These are phyloP conservation scores for Strigamia crassipes DNA, from an alignment of 2,888 invertebrate genomes.

Conservation along the genomic window DNA sequence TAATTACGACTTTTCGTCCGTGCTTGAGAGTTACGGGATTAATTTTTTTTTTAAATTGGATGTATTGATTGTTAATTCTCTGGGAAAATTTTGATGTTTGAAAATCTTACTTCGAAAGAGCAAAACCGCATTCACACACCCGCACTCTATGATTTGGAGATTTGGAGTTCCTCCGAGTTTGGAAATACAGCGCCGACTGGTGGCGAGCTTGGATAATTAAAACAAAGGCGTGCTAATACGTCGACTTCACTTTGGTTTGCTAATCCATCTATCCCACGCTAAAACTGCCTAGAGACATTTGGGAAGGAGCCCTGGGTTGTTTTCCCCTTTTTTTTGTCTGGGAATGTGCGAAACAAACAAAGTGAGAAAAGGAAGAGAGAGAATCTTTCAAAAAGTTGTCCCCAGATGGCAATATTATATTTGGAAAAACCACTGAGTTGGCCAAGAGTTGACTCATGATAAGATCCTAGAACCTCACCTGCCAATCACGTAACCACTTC, in stretches of 20 bases:
- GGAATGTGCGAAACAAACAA: no score
- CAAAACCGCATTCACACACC: conserved; percentile 26
- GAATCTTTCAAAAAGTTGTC: neutral
- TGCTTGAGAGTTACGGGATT: neutral
- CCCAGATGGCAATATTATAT: neutral
- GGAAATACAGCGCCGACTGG: neutral
- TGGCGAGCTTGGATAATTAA: neutral
- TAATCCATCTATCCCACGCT: no score
- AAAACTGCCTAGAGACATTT: no score
- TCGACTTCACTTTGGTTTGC: no score
- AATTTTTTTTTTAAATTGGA: neutral
- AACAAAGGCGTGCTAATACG: neutral
- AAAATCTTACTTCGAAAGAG: conserved; percentile 29
- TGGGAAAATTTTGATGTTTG: neutral
- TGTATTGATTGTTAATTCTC: neutral
- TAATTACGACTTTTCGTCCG: neutral
- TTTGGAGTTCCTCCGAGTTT: neutral
- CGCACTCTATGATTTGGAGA: conserved; percentile 13
- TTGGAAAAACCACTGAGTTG: neutral
- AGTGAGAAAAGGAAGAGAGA: neutral
- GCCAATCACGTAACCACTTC: neutral
- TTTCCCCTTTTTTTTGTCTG: no score
- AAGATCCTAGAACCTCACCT: neutral
- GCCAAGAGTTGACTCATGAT: neutral
- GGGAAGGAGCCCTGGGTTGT: no score